Evolutionary conservation across 2,113 vertebrate genomes (phyloP).

Genomic region (Rhinichthys klamathensis): DNA sequence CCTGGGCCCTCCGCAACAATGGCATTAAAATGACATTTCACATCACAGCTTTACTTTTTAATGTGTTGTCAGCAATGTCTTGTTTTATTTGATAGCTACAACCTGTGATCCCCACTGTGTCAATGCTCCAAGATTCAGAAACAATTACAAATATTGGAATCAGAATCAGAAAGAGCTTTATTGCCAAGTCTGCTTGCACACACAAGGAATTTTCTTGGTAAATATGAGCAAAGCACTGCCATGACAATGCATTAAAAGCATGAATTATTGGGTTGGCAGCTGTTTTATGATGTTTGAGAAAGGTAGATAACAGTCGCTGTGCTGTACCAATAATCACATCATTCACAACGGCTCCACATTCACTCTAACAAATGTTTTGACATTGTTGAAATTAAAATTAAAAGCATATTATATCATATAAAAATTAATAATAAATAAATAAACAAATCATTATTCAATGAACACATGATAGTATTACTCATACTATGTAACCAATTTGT

Average conservation of each 20-base stretch:
- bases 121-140: not conserved
- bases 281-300: slow-evolving; percentile 13
- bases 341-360: not conserved
- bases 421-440: not conserved
- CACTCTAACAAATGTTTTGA: not conserved
- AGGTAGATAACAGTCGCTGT: not conserved
- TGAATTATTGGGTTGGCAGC: not conserved
- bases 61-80: slow-evolving; percentile 1
- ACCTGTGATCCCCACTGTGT: slow-evolving; percentile 2
- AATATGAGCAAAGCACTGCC: not conserved
- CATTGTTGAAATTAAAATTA: not conserved
- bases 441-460: not conserved
- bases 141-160: not conserved
- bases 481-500: not conserved
- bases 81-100: slow-evolving; percentile 11
- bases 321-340: not conserved
- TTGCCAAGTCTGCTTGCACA: no score
- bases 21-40: slow-evolving; percentile 31
- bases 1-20: not conserved
- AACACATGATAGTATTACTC: no score
- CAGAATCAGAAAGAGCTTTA: no score
- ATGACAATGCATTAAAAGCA: not conserved
- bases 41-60: slow-evolving; percentile 5
- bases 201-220: not conserved
- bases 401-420: not conserved